Evolutionary conservation across 2,888 invertebrate genomes (phyloP), one percentile per base, ranked within the genome.

Genomic region (Synergus gifuensis): DNA sequence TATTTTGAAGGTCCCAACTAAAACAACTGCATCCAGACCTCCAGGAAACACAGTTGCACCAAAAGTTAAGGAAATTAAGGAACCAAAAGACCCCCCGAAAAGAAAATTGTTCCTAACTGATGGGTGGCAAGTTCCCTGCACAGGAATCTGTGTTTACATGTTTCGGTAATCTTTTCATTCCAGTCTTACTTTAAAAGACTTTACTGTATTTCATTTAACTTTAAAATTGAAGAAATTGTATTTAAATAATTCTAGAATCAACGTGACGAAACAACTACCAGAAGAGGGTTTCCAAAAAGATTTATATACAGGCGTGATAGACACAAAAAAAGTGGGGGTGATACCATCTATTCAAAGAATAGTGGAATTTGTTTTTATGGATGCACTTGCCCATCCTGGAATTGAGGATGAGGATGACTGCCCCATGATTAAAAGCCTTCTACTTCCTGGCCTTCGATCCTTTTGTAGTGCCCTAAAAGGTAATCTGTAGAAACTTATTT

Each of bases 241-340:
- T 77, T 76, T 66, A 40, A 44, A 40, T 22, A 4, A 76, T 64
- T 77, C 7, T 63, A 91, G 91, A 66, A 96, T 97, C 69, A 97
- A 95, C 89, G 96, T 95, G 62, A 95, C 95, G 83, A 97, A 97
- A 88, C 97, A 97, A 90, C 92, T 98, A 85, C 97, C 97, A 0
- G 98, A 98, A 91, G 98, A 98, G 93, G 97, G 97, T n/a, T 98
- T 98, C 88, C 97, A 97, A 91, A 97, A 97, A 93, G 97, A 92
- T 78, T 86, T 92, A 1, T 97, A 95, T 88, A 97, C 97, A 85
- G 97, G 97, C 2, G 94, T 97, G 18, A 94, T 98, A 58, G 97
- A 97, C 89, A 95, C 96, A 0, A 94, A 94, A 81, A 95, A 95
- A 87, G 95, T 97, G 63, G 97, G 97, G 0, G 93, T 98, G 83